phyloP scores from a whole-genome alignment of 2,113 vertebrate species.

The Pleuronectes platessa region DNA sequence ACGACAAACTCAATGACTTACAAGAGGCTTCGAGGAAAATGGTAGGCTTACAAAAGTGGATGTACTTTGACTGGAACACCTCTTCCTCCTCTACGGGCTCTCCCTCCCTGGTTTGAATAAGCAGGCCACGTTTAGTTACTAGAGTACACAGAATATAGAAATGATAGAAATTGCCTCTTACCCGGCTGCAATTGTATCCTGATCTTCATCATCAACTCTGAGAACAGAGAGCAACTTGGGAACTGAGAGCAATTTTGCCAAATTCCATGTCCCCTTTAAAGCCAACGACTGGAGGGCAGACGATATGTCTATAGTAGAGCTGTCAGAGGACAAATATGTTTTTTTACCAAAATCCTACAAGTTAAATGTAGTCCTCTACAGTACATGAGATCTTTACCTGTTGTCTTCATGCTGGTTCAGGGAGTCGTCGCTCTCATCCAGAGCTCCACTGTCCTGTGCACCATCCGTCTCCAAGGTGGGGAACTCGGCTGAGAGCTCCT shows the following conservation, averaged over 20 bases:
- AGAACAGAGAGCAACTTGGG: slow-evolving; percentile 23
- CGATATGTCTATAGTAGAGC: slow-evolving; percentile 52
- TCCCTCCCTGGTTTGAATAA: slow-evolving; percentile 32
- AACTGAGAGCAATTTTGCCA: slow-evolving; percentile 11
- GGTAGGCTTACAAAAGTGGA: slow-evolving; percentile 72
- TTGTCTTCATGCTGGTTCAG: neutral
- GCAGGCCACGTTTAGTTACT: neutral
- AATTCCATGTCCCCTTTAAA: slow-evolving; percentile 15
- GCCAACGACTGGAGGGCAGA: slow-evolving; percentile 65
- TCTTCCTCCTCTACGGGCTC: slow-evolving; percentile 31
- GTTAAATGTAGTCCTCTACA: neutral
- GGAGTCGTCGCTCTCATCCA: neutral
- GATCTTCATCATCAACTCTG: neutral
- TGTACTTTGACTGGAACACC: slow-evolving; percentile 72
- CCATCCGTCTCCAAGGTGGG: neutral
- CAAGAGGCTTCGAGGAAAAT: neutral
- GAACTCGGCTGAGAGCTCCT: neutral
- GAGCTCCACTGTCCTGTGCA: neutral
- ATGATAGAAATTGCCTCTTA: slow-evolving; percentile 19
- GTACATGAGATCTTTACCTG: slow-evolving; percentile 26
- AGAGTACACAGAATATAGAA: neutral
- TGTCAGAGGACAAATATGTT: slow-evolving; percentile 11
- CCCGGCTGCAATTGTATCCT: slow-evolving; percentile 20
- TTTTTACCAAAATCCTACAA: neutral
- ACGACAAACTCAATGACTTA: neutral